Evolutionary conservation across 2,888 invertebrate genomes (phyloP).

Genomic region (Loripinus fragilis): DNA sequence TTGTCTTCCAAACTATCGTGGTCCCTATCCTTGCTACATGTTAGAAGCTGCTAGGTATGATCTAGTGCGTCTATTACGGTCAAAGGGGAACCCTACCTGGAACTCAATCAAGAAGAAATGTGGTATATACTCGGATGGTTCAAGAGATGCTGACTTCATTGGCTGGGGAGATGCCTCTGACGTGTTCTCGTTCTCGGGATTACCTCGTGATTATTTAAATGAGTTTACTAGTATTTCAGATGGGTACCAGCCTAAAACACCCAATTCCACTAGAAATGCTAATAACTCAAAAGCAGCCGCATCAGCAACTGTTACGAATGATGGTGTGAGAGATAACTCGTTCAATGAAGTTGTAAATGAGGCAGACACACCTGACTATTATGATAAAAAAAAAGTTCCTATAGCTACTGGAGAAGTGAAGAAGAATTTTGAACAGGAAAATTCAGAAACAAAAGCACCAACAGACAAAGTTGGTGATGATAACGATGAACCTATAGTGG

Average conservation of each 20-base stretch:
- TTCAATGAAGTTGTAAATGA: neutral
- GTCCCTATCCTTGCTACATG: neutral
- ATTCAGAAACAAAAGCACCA: neutral
- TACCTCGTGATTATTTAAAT: neutral
- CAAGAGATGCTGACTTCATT: neutral
- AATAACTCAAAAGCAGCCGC: neutral
- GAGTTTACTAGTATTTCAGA: neutral
- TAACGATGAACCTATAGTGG: neutral
- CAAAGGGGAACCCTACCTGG: neutral
- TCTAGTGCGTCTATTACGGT: neutral
- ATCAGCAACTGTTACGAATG: neutral
- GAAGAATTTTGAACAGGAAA: neutral
- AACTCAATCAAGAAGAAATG: neutral
- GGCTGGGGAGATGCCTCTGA: slow-evolving; percentile 7
- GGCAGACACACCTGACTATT: neutral
- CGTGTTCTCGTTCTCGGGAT: neutral
- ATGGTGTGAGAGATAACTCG: neutral
- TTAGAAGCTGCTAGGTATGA: neutral
- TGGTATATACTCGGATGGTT: neutral
- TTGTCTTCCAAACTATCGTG: neutral
- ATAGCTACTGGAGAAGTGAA: neutral
- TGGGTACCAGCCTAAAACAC: too few species aligned
- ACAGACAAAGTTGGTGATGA: neutral
- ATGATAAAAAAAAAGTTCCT: neutral
- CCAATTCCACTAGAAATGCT: neutral